Evolutionary conservation across 2,113 vertebrate species (phyloP).

Genomic region (Pithys albifrons): DNA sequence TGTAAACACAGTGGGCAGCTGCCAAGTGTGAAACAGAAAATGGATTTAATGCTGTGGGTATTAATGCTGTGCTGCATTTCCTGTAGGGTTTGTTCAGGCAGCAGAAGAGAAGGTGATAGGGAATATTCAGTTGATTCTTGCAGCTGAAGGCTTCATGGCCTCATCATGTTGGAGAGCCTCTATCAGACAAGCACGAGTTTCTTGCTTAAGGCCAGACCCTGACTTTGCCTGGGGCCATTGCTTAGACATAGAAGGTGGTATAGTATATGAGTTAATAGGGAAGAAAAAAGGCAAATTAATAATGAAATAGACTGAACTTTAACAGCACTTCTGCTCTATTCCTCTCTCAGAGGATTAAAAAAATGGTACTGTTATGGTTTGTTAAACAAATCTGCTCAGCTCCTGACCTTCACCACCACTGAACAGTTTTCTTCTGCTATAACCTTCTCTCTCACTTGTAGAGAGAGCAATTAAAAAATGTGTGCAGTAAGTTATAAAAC

Average conservation of each 20-base stretch:
- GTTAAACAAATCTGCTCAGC: constrained; percentile 31
- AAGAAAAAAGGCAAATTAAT: constrained; percentile 39
- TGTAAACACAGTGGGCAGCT: not conserved
- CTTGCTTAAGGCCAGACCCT: not conserved
- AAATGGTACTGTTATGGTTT: not conserved
- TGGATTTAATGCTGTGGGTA: not conserved
- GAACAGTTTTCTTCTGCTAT: not conserved
- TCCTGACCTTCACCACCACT: not conserved
- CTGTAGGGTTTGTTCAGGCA: not conserved
- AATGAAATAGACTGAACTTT: constrained; percentile 46
- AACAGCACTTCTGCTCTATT: constrained; percentile 8
- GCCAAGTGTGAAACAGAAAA: not conserved
- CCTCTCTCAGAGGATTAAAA: constrained; percentile 36
- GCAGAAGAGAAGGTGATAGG: not conserved
- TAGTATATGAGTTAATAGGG: not conserved
- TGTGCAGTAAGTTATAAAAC: not conserved
- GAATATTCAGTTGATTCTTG: not conserved
- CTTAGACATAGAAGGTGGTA: not conserved
- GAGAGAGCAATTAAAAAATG: constrained; percentile 9
- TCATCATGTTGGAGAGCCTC: not conserved
- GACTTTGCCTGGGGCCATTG: not conserved
- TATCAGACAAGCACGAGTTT: not conserved
- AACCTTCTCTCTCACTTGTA: not conserved
- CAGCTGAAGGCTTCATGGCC: not conserved
- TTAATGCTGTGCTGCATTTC: not conserved